Conservation (phyloP, 2,888 invertebrate species). For the Sarcophaga rosellei region DNA sequence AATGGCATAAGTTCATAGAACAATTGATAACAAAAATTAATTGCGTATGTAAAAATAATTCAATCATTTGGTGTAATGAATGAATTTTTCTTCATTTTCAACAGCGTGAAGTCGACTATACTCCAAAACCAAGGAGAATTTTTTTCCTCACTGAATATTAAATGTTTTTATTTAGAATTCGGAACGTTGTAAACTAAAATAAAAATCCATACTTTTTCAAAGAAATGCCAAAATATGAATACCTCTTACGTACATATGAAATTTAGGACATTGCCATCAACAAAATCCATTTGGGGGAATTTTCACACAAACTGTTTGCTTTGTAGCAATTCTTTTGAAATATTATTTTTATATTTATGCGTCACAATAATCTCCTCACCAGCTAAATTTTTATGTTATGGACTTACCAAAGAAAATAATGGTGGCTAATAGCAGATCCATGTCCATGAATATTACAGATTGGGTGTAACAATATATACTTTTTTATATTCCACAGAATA, state of each 20-base stretch:
- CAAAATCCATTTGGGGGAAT: background rate
- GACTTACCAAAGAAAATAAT: background rate
- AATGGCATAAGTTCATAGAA: no score
- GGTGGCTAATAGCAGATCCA: slow-evolving; percentile 14
- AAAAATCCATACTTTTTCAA: no score
- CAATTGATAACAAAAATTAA: no score
- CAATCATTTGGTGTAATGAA: no score
- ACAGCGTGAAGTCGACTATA: no score
- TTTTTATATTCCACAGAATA: slow-evolving; percentile 22
- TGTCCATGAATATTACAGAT: background rate
- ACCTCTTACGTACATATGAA: background rate
- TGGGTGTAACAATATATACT: slow-evolving; percentile 37
- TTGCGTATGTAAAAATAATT: no score
- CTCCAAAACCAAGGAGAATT: no score
- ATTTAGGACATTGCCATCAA: background rate
- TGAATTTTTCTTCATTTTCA: no score
- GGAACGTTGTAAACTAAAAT: no score
- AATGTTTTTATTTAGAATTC: no score
- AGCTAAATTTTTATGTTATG: slow-evolving; percentile 1
- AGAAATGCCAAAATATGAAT: background rate
- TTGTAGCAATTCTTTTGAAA: slow-evolving; percentile 8
- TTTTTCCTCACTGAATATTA: no score
- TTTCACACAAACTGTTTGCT: background rate
- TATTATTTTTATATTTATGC: slow-evolving; percentile 36
- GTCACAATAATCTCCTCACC: slow-evolving; percentile 32